Evolutionary conservation across 1,140 invertebrate genomes (phyloP).

Genomic region (Euura lappo): DNA sequence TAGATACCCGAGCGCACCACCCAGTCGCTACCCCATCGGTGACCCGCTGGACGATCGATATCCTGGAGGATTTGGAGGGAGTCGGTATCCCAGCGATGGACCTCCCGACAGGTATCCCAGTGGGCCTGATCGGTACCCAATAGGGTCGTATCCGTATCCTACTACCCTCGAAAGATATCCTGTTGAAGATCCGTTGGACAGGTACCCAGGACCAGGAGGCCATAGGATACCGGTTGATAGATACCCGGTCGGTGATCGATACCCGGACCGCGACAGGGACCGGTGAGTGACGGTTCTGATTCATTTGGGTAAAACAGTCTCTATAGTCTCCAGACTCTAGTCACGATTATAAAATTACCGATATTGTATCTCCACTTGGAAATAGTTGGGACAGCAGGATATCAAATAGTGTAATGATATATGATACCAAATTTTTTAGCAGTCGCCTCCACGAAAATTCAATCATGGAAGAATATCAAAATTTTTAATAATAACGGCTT

Average conservation of each 20-base stretch:
- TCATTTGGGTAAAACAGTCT: background rate
- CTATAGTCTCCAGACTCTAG: too few relatives aligned
- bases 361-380: too few relatives aligned
- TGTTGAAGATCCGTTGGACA: background rate
- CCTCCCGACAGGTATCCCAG: conserved; percentile 35
- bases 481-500: too few relatives aligned
- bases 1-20: conserved; percentile 45
- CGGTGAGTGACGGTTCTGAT: conserved; percentile 29
- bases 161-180: conserved; percentile 44
- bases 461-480: too few relatives aligned
- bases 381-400: too few relatives aligned
- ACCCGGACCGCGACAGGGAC: conserved; percentile 40
- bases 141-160: conserved; percentile 42
- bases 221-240: conserved; percentile 42
- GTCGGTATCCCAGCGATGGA: background rate
- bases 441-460: too few relatives aligned
- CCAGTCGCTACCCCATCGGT: conserved; percentile 25
- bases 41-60: conserved; percentile 53
- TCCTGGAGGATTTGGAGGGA: conserved; percentile 29
- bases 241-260: conserved; percentile 50
- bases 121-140: conserved; percentile 33
- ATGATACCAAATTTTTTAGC: too few relatives aligned
- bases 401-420: too few relatives aligned
- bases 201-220: conserved; percentile 5
- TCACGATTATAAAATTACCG: too few relatives aligned